A percentile compares a stretch with the other conserved stretches of the same genome.
phyloP scores from a whole-genome alignment of 2,113 vertebrate species.

The Tapirus terrestris region DNA sequence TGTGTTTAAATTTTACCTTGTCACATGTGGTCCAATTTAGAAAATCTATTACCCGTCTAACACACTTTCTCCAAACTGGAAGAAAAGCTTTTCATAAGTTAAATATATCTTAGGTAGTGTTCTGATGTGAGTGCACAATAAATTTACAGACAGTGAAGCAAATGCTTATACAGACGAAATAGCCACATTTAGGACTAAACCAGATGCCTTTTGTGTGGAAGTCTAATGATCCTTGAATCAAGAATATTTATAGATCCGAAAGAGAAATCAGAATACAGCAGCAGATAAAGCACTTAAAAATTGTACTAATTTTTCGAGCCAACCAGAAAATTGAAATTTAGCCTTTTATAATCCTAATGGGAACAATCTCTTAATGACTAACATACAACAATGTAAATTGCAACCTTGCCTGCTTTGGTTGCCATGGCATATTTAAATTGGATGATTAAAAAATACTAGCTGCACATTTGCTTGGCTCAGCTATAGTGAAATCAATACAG shows the following conservation, averaged over 20 bases:
- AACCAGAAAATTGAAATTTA: slow-evolving; percentile 27
- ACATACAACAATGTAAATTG: not conserved
- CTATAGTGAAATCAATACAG: not conserved
- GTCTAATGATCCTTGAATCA: slow-evolving; percentile 28
- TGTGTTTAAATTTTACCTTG: not conserved
- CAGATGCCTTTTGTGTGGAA: not conserved
- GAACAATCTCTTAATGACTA: not conserved
- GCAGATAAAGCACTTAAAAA: slow-evolving; percentile 21
- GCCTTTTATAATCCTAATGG: not conserved
- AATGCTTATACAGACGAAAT: slow-evolving; percentile 15
- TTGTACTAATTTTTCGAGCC: not conserved
- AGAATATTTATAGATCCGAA: slow-evolving; percentile 54
- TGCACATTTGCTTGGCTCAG: not conserved
- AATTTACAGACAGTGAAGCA: slow-evolving; percentile 49
- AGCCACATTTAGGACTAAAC: not conserved
- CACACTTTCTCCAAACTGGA: slow-evolving; percentile 13
- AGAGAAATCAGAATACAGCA: not conserved
- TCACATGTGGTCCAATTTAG: not conserved
- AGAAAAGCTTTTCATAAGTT: slow-evolving; percentile 39
- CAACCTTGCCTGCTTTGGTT: not conserved
- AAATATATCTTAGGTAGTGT: slow-evolving; percentile 21
- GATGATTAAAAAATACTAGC: not conserved
- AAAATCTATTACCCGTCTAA: slow-evolving; percentile 34
- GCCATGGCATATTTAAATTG: not conserved
- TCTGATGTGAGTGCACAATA: slow-evolving; percentile 18